Base-by-base conservation (phyloP, 2,888 invertebrate species). In the Platycheirus albimanus region DNA sequence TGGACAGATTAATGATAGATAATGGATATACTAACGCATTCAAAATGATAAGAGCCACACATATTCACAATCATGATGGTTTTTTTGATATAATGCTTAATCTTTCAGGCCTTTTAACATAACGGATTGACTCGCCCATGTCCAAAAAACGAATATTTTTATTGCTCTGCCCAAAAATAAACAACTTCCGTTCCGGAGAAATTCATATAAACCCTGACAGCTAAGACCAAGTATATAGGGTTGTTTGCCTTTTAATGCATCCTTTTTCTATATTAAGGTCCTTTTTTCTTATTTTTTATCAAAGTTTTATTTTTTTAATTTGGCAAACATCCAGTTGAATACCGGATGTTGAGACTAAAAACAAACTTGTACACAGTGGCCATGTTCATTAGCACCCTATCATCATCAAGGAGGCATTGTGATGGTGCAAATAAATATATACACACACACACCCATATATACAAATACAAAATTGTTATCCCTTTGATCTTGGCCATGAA, bases 361-460 rank as follows among this genome's bases (percentile, higher is more conserved):
- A 43, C 38, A 63, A 74, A 70, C 75, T 75, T 69, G 63, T 56
- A 28, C 28, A 45, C 61, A 76, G 71, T 81, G 76, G 81, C 76
- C 81, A 81, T 76, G 81, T 81, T 81, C 81, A 81, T 81, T 81
- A 81, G 76, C 81, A 81, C 81, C 76, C 76, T 41, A 76, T 76
- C 81, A 76, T 41, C 56, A 38, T 63, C 67, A 38, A 41, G 56
- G 69, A 45, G 61, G 56, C 69, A 69, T 11, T 17, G 10, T 45
- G 61, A 58, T 49, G 74, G 63, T 47, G 33, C 69, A 70, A 71
- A 70, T 56, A 70, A 33, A 20, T 11, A 24, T 13, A n/a, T n/a
- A n/a, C n/a, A n/a, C n/a, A n/a, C n/a, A n/a, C n/a, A n/a, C n/a
- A n/a, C n/a, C n/a, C n/a, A n/a, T n/a, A n/a, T n/a, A n/a, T n/a